Percentiles rank a stretch among this genome's conserved stretches.
phyloP scores from a whole-genome alignment of 2,888 invertebrate species.

The Leucophora obtusa region DNA sequence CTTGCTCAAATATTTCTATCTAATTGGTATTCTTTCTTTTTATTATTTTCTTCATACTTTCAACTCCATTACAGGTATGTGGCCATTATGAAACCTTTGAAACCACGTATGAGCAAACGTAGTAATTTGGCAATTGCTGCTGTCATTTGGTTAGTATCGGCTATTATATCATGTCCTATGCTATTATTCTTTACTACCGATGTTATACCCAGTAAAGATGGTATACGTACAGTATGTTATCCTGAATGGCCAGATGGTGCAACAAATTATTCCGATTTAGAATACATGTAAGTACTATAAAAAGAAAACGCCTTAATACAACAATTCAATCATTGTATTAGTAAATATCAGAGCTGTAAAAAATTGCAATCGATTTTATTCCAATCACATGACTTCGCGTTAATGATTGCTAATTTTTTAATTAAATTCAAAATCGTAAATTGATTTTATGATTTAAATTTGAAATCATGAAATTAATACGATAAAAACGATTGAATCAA shows the following conservation, averaged over 20 bases:
- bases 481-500: too few relatives aligned
- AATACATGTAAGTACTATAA: slow-evolving; percentile 88
- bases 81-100: slow-evolving; percentile 95
- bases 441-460: too few relatives aligned
- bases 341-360: too few relatives aligned
- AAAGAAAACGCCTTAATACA: too few relatives aligned
- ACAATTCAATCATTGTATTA: not conserved
- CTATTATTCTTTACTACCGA: slow-evolving; percentile 89
- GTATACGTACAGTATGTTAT: slow-evolving; percentile 87
- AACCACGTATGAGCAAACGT: slow-evolving; percentile 91
- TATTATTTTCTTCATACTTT: slow-evolving; percentile 63
- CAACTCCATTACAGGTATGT: slow-evolving; percentile 85
- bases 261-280: slow-evolving; percentile 84
- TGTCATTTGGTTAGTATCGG: slow-evolving; percentile 90
- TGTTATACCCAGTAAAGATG: slow-evolving; percentile 80
- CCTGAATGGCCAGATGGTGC: slow-evolving; percentile 91
- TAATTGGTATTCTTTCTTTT: too few relatives aligned
- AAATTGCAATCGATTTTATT: too few relatives aligned
- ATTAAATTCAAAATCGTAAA: too few relatives aligned
- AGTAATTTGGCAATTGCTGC: slow-evolving; percentile 90
- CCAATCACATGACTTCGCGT: too few relatives aligned
- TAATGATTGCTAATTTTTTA: too few relatives aligned
- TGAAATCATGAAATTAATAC: too few relatives aligned
- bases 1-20: too few relatives aligned
- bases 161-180: slow-evolving; percentile 90